These are phyloP conservation scores for Hesperia comma DNA, from an alignment of 2,888 invertebrate species.

Conservation along the genomic window DNA sequence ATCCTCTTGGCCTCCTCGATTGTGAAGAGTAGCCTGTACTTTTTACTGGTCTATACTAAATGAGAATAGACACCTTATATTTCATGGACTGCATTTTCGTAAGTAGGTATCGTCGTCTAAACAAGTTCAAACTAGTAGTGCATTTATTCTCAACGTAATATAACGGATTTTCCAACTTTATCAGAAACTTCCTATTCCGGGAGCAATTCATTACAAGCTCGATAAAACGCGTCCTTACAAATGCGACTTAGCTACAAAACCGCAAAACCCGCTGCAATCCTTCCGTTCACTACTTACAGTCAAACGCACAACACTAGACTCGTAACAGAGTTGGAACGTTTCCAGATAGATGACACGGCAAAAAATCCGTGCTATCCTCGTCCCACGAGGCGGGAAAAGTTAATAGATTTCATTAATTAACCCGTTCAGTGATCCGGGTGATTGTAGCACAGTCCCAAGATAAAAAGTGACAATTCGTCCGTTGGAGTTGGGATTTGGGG, in stretches of 20 bases:
- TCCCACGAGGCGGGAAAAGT: slow-evolving; percentile 74
- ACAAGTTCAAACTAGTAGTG: not conserved
- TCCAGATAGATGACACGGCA: slow-evolving; percentile 67
- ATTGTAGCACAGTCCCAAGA: slow-evolving; percentile 74
- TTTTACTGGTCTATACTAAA: too few relatives aligned
- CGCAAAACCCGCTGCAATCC: slow-evolving; percentile 19
- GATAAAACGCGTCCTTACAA: slow-evolving; percentile 11
- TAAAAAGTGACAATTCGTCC: slow-evolving; percentile 71
- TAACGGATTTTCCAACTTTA: not conserved
- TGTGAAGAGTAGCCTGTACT: too few relatives aligned
- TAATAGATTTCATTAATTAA: slow-evolving; percentile 84
- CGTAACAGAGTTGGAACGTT: slow-evolving; percentile 60
- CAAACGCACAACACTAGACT: slow-evolving; percentile 28
- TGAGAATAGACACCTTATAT: too few relatives aligned
- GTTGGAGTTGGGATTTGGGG: slow-evolving; percentile 58
- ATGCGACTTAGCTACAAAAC: slow-evolving; percentile 36
- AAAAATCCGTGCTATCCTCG: slow-evolving; percentile 65
- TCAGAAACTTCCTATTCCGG: slow-evolving; percentile 3
- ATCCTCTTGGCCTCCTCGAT: too few relatives aligned
- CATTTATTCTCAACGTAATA: not conserved
- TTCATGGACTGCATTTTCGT: too few relatives aligned
- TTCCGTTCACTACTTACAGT: slow-evolving; percentile 17
- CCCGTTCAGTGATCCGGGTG: slow-evolving; percentile 81
- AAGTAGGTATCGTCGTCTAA: not conserved
- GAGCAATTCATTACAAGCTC: slow-evolving; percentile 7